phyloP scores from a whole-genome alignment of 2,888 invertebrate genomes.

The Tolmerus cingulatus region DNA sequence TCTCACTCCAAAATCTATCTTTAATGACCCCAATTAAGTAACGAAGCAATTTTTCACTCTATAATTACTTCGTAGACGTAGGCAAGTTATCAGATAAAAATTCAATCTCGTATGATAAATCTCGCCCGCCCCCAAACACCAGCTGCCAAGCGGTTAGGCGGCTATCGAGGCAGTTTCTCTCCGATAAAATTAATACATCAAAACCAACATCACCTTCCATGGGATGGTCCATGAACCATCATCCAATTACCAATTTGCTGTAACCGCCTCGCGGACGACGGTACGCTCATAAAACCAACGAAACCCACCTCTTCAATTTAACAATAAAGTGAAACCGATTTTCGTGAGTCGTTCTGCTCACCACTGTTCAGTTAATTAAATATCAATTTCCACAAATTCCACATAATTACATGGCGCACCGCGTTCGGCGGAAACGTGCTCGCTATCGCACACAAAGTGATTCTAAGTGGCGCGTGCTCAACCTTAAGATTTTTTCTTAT shows the following conservation, averaged over 20 bases:
- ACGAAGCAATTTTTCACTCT: neutral
- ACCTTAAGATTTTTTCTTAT: slow-evolving; percentile 6
- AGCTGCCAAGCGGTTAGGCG: neutral
- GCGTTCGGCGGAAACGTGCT: slow-evolving; percentile 10
- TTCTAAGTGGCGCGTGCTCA: slow-evolving; percentile 40
- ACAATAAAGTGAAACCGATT: slow-evolving; percentile 36
- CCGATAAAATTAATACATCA: slow-evolving; percentile 27
- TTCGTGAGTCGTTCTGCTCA: slow-evolving; percentile 36
- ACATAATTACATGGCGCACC: slow-evolving; percentile 45
- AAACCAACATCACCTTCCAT: neutral
- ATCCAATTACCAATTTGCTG: slow-evolving; percentile 50
- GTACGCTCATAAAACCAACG: slow-evolving; percentile 33
- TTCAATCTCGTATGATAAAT: slow-evolving; percentile 14
- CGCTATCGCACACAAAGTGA: neutral
- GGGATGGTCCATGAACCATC: slow-evolving; percentile 35
- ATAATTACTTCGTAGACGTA: neutral
- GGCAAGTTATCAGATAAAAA: slow-evolving; percentile 22
- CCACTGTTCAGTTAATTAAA: slow-evolving; percentile 46
- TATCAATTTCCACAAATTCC: slow-evolving; percentile 49
- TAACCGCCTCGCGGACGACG: slow-evolving; percentile 44
- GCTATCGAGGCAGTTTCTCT: neutral
- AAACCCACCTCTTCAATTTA: slow-evolving; percentile 35
- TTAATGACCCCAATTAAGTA: neutral
- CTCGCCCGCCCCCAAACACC: slow-evolving; percentile 19
- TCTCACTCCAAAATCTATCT: neutral